Evolutionary conservation across 1,140 invertebrate genomes (phyloP).

Genomic region (Vanessa tameamea): DNA sequence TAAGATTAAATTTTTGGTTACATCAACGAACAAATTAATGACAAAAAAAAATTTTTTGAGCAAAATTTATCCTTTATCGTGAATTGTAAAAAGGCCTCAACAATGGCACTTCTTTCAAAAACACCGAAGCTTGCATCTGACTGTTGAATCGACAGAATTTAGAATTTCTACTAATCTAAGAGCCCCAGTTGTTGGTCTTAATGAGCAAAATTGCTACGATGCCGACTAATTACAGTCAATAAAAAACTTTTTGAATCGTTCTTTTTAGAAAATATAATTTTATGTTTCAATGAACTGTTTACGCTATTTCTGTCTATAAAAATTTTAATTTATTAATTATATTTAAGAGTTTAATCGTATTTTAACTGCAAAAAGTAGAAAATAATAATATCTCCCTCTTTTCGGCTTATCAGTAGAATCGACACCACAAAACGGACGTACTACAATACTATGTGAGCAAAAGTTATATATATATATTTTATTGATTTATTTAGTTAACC

Average conservation of each 20-base stretch:
- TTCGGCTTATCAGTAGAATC: too few species aligned
- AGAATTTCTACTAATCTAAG: constrained; percentile 26
- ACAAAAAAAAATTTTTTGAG: too few species aligned
- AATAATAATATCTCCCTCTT: too few species aligned
- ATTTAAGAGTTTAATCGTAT: too few species aligned
- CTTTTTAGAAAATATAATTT: not conserved
- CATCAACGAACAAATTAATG: too few species aligned
- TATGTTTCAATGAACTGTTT: not conserved
- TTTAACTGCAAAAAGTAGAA: too few species aligned
- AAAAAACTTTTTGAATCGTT: constrained; percentile 12
- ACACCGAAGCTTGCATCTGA: constrained; percentile 24
- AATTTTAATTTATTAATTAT: not conserved
- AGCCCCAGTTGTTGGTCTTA: constrained; percentile 33
- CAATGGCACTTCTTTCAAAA: constrained; percentile 16
- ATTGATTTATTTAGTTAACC: too few species aligned
- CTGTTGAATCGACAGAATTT: constrained; percentile 17
- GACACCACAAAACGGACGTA: too few species aligned
- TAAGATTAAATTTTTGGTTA: too few species aligned
- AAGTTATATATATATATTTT: too few species aligned
- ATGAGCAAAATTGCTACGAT: constrained; percentile 32
- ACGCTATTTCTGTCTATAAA: not conserved
- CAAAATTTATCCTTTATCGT: not conserved
- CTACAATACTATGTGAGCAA: too few species aligned
- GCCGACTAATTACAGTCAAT: constrained; percentile 27
- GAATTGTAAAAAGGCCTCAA: constrained; percentile 11